Evolutionary conservation across 2,888 invertebrate genomes (phyloP).

Genomic region (Ecdyonurus torrentis): DNA sequence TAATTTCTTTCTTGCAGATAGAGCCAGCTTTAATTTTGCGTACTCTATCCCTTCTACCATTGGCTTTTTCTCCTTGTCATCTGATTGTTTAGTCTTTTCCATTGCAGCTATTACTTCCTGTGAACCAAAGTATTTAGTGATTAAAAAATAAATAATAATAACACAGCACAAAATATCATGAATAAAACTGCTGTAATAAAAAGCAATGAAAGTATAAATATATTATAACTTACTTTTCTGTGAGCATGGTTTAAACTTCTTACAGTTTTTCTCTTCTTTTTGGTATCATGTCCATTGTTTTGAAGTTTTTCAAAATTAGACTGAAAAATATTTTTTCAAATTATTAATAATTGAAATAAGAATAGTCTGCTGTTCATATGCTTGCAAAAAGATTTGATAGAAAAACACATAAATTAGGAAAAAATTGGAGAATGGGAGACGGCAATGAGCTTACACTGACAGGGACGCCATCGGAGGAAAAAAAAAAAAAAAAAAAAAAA

Average conservation of each 20-base stretch:
- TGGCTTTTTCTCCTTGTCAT: constrained; percentile 9
- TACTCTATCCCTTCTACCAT: constrained; percentile 16
- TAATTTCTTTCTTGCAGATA: constrained; percentile 18
- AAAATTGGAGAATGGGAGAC: too few relatives aligned
- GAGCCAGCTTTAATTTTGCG: constrained; percentile 16
- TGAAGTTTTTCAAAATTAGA: not conserved
- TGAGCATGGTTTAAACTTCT: not conserved
- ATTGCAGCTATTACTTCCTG: too few relatives aligned
- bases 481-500: too few relatives aligned
- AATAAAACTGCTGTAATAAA: not conserved
- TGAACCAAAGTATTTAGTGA: too few relatives aligned
- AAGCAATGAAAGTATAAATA: not conserved
- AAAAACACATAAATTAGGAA: too few relatives aligned
- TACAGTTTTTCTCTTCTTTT: not conserved
- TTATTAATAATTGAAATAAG: too few relatives aligned
- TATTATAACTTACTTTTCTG: not conserved
- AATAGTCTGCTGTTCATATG: too few relatives aligned
- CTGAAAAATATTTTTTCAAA: too few relatives aligned
- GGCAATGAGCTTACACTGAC: too few relatives aligned
- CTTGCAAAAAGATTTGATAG: too few relatives aligned
- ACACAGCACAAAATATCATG: not conserved
- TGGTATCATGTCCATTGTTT: not conserved
- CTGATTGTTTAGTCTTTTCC: too few relatives aligned
- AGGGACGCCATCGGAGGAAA: too few relatives aligned
- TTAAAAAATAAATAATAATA: not conserved